These are phyloP conservation scores for Micromesistius poutassou DNA, from an alignment of 2,797 vertebrate species.

Conservation along the genomic window DNA sequence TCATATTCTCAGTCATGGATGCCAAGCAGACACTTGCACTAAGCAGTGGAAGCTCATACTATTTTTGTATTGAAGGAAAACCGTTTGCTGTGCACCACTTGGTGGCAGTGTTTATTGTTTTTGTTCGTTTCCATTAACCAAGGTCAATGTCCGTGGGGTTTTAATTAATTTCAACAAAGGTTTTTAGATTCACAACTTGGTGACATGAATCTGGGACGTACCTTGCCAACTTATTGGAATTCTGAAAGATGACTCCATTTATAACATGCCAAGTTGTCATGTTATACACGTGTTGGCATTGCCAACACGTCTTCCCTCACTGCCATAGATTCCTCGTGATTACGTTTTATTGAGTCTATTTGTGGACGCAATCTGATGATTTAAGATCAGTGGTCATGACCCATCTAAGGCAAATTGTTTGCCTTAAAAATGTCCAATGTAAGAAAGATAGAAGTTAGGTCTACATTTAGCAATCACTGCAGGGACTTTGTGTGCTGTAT, in stretches of 20 bases:
- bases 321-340: conserved; percentile 72
- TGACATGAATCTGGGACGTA: not conserved
- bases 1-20: conserved; percentile 46
- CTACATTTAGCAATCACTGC: too few relatives aligned
- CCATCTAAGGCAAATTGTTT: conserved; percentile 18
- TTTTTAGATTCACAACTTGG: not conserved
- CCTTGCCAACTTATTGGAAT: not conserved
- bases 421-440: too few relatives aligned
- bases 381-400: not conserved
- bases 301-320: conserved; percentile 58
- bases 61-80: too few relatives aligned
- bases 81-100: not conserved
- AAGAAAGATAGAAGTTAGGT: too few relatives aligned
- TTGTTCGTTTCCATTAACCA: not conserved
- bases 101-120: not conserved
- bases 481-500: too few relatives aligned
- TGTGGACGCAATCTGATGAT: conserved; percentile 42
- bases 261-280: too few relatives aligned
- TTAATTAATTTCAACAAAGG: not conserved
- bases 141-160: not conserved
- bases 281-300: too few relatives aligned
- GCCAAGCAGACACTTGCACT: conserved; percentile 10
- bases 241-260: not conserved
- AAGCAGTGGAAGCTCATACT: too few relatives aligned
- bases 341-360: conserved; percentile 62